These are phyloP conservation scores for Psittacula cyanocephala DNA, from an alignment of 2,113 vertebrate species.

Conservation along the genomic window DNA sequence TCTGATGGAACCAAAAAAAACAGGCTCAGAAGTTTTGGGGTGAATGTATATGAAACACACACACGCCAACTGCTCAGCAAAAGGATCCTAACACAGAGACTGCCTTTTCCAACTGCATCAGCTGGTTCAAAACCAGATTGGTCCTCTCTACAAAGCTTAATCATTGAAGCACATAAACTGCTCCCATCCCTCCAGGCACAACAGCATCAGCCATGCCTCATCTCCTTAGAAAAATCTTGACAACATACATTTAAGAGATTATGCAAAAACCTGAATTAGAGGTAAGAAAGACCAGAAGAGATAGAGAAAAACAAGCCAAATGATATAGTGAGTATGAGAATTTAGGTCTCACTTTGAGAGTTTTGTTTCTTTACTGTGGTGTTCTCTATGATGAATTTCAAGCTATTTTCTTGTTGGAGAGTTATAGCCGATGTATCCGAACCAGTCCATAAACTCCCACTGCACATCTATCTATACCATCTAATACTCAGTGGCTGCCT, in stretches of 20 bases:
- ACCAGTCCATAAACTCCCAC: background rate
- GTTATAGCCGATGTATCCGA: background rate
- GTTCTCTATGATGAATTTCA: background rate
- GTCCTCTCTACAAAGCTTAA: background rate
- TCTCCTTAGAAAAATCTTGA: background rate
- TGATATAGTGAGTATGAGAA: background rate
- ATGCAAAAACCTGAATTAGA: background rate
- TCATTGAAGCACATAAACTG: background rate
- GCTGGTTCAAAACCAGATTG: background rate
- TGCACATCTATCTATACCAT: background rate
- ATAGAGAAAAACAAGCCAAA: background rate
- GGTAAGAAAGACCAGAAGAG: background rate
- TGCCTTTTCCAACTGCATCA: background rate
- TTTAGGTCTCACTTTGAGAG: background rate
- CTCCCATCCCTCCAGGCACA: background rate
- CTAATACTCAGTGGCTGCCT: background rate
- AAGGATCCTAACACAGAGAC: background rate
- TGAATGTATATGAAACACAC: background rate
- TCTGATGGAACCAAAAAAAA: background rate
- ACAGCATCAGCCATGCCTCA: background rate
- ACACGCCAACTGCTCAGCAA: background rate
- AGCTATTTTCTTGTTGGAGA: background rate
- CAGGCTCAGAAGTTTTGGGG: background rate
- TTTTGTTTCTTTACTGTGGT: background rate
- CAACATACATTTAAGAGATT: background rate